Evolutionary conservation across 2,113 vertebrate genomes (phyloP).

Genomic region (Lichenostomus cassidix): DNA sequence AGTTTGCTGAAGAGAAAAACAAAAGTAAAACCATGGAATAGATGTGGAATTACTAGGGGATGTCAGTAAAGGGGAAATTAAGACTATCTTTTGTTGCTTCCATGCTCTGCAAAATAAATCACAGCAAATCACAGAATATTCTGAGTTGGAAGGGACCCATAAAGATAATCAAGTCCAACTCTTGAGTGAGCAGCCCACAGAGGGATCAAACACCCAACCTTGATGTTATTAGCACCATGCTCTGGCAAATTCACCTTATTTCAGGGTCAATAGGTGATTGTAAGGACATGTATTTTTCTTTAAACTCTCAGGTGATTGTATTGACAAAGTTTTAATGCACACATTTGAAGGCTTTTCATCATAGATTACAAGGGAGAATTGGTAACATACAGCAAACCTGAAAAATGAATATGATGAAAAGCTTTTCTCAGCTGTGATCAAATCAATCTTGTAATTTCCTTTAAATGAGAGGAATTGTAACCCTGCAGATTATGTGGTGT

Average conservation of each 20-base stretch:
- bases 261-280: not conserved
- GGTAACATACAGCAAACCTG: not conserved
- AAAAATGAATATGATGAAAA: fast-evolving
- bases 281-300: not conserved
- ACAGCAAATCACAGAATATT: not conserved
- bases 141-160: not conserved
- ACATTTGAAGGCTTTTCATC: not conserved
- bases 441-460: not conserved
- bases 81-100: not conserved
- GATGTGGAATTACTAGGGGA: not conserved
- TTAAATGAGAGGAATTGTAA: not conserved
- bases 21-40: not conserved
- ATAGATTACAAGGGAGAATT: not conserved
- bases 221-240: not conserved
- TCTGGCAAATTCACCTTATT: not conserved
- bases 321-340: not conserved
- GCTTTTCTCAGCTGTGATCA: not conserved
- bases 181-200: not conserved
- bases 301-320: not conserved
- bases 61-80: not conserved
- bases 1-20: not conserved
- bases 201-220: not conserved
- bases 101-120: not conserved
- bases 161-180: not conserved
- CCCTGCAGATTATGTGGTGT: not conserved